Base-by-base conservation (phyloP, 2,888 invertebrate genomes). In the Pheosia gnoma region DNA sequence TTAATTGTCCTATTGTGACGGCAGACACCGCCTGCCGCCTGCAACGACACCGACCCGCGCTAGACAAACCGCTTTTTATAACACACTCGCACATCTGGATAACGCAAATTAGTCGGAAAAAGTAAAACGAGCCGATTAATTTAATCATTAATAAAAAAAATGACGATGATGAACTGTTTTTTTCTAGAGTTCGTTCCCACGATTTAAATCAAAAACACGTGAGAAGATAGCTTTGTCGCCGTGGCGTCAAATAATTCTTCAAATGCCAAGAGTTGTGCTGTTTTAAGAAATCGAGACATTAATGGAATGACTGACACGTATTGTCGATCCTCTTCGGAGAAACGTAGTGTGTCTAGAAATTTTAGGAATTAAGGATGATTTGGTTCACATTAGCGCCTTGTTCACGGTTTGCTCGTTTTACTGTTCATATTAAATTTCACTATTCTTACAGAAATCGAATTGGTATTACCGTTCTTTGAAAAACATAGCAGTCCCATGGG, bases 1-100 rank as follows among this genome's bases (percentile, higher is more conserved):
- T 93, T 93, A 93, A 93, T 93, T 93, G 93, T 93, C 90, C 93
- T 87, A 93, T 93, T 93, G 93, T 93, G 93, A 93, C 90, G 90
- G 84, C 83, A 85, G 84, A 89, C 88, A 85, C 84, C 85, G 87
- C 77, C 83, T 80, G 82, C 83, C 84, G 84, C 83, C 85, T 81
- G 83, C 79, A 71, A 76, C 81, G 79, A 82, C 85, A 82, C 80
- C 80, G 84, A 85, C 4, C 81, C 82, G 84, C 82, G 84, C 80
- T 85, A 91, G 91, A 89, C 84, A 85, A 84, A 82, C 85, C 74
- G 72, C 84, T 87, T 90, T 89, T 89, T 89, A 82, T 83, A 86
- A 82, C 80, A 78, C 79, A 78, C 79, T 79, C 72, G 74, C 74
- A 75, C 75, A 70, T 74, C 68, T 73, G 65, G 72, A 80, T 77